These are phyloP conservation scores for Junco hyemalis DNA, from an alignment of 2,113 vertebrate genomes.

Conservation along the genomic window DNA sequence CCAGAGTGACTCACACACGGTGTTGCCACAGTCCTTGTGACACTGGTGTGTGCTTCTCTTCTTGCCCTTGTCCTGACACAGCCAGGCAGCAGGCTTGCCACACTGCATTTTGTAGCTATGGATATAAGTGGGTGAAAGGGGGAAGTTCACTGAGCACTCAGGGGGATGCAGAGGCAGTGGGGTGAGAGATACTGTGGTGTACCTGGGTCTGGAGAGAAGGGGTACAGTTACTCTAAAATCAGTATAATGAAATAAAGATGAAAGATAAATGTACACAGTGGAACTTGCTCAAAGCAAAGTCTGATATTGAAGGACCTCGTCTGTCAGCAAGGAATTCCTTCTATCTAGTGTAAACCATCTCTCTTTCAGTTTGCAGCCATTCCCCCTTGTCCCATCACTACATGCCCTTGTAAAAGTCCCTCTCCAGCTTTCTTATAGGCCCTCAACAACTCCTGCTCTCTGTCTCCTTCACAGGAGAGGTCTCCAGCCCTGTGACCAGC, in stretches of 20 bases:
- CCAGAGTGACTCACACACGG: neutral
- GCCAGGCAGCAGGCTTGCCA: neutral
- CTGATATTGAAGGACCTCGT: fast-evolving
- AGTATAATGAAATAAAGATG: neutral
- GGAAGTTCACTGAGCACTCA: neutral
- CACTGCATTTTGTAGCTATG: neutral
- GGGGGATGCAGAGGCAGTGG: neutral
- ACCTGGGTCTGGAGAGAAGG: neutral
- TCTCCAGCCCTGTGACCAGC: neutral
- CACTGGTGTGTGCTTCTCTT: neutral
- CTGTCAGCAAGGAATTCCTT: neutral
- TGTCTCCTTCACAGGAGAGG: neutral
- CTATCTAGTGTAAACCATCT: neutral
- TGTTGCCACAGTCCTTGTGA: neutral
- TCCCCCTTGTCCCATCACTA: neutral
- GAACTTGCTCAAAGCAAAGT: neutral
- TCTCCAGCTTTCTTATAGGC: neutral
- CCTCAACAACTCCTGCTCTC: neutral
- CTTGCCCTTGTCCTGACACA: fast-evolving
- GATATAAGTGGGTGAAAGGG: neutral
- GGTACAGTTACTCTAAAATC: neutral
- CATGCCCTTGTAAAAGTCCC: neutral
- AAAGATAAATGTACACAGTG: neutral
- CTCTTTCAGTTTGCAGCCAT: neutral
- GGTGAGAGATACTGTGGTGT: neutral